Evolutionary conservation across 1,140 invertebrate genomes (phyloP), one percentile per base, ranked within the genome.

Genomic region (Helicoverpa armigera): DNA sequence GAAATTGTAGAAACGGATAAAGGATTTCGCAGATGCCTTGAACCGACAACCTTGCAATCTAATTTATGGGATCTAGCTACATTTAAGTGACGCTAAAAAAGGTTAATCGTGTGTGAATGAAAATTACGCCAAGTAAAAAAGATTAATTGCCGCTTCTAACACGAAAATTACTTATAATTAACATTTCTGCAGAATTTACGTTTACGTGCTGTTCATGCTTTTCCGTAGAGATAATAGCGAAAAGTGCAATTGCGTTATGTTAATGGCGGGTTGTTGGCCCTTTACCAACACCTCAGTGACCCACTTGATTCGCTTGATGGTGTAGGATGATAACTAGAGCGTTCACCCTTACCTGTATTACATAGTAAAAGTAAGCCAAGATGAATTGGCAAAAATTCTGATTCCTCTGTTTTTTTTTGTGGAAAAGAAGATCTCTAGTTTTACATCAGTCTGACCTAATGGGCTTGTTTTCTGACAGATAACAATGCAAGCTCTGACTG

Each of bases 231-330:
- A 60, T 75, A 75, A 50, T 61, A 16, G 73, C 35, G 58, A 43
- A 75, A 61, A 75, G 56, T 35, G 69, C 69, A 51, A 58, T 56
- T 54, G 31, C 54, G 16, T 56, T 74, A 58, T 75, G 56, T 61
- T 75, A 75, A 61, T 23, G 54, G 31, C 58, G 10, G 73, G 31
- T 50, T 75, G 73, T 61, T 75, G 73, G 58, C 35, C 73, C 16
- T 75, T 11, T 54, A 54, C 69, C 69, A 72, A 75, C 73, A 50
- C 73, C 73, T 60, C 11, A 58, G 23, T 75, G 73, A 75, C 73
- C 73, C 73, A 75, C 73, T 75, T 75, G 31, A 11, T 3, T 29
- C 35, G 16, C 2, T 18, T 63, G 54, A 75, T 75, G 73, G 73
- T 54, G 73, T 58, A 63, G 11, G 73, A 75, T 75, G 73, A 75